Evolutionary conservation across 53 echinoderm and acorn worm genomes (phyloP), one percentile per base, ranked within the genome.

Genomic region (Henricia sp.): DNA sequence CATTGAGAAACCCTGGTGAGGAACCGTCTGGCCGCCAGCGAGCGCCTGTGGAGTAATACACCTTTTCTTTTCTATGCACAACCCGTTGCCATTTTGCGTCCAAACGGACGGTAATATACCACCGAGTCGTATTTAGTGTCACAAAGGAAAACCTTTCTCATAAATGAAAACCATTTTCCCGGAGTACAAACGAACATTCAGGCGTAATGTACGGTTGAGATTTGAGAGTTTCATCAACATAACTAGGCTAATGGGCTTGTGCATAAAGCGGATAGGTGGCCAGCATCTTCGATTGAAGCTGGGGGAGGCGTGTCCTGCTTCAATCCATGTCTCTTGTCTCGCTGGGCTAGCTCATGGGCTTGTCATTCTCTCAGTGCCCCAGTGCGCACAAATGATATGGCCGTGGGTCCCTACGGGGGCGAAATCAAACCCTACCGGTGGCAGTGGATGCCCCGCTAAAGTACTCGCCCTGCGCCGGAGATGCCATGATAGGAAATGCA

Each of bases 401-500:
- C 35, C 44, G 8, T 32, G 29, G 27, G 63, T 80, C 80, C 80
- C 80, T 0, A 17, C 62, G 80, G 80, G 64, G 13, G 48, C 14
- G 64, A 80, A 80, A 48, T 28, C 62, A 33, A 80, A 29, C 80
- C 80, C 11, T 19, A 63, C 46, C 34, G 80, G 19, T 80, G 56
- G 64, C 80, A 29, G 80, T 33, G 39, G 43, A 27, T 63, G 80
- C 57, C 28, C 32, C 80, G 63, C 40, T 10, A 57, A 80, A 80
- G 80, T 48, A 48, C 80, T 80, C 50, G 48, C 80, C 40, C 43
- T 33, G 46, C 23, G 62, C 80, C 62, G 44, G 27, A 64, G 20
- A 40, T 23, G 17, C 16, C 63, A 63, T 63, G 80, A 80, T 80
- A 80, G 80, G 80, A 80, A 64, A 80, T 80, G 80, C 80, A 64